Base-by-base conservation (phyloP, 1,140 invertebrate genomes). In the Drosophila micromelanica region DNA sequence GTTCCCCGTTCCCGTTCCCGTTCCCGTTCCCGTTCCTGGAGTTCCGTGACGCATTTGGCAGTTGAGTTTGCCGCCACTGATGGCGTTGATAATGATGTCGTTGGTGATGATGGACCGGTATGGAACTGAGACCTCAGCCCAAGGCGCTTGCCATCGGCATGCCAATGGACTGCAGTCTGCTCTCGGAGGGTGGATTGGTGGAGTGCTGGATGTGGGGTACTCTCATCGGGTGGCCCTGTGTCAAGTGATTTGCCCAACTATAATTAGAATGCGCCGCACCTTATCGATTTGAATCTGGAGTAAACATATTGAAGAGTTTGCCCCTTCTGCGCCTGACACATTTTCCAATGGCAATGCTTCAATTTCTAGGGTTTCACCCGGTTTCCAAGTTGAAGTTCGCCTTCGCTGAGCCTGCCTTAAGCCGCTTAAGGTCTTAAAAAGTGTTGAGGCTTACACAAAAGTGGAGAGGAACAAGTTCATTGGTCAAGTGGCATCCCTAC, bases 1-100 rank as follows among this genome's bases (percentile, higher is more conserved):
- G 7, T 30, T 70, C 38, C 40, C 27, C n/a, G n/a, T n/a, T n/a
- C n/a, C n/a, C n/a, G n/a, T n/a, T n/a, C n/a, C n/a, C n/a, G n/a
- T n/a, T 54, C 46, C 37, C 23, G 48, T 60, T 70, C 38, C 40
- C 27, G 45, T 38, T 45, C 6, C 56, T 73, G 65, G 65, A 69
- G 64, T 69, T 70, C 71, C 57, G 64, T 73, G 71, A 73, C 71
- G 71, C 71, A 70, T 73, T 73, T 45, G 60, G 32, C 40, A 55
- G 48, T 54, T 45, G 65, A 42, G 48, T 61, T 38, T 54, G 68
- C 65, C 51, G 68, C 60, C 61, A 13, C 56, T 61, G 81, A 85
- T 85, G 81, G 81, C 81, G 81, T 78, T 86, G 81, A 86, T 85
- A 85, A 86, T 86, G 82, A 86, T 86, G 82, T 86, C 73, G 82